Conservation (phyloP, 2,888 invertebrate species). For the Netelia inedita region DNA sequence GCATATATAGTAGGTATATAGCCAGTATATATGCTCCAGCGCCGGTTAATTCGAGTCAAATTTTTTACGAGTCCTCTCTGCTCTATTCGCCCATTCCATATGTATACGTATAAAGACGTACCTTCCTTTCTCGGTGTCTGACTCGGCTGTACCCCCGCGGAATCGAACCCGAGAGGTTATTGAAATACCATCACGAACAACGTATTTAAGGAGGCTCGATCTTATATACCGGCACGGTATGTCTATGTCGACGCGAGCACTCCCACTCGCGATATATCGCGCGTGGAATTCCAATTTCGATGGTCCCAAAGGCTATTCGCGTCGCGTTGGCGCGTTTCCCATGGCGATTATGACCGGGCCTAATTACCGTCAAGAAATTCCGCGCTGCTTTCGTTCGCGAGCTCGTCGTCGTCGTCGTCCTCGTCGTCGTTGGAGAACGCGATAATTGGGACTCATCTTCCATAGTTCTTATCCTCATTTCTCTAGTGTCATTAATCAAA, state of each 20-base stretch:
- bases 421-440: background rate
- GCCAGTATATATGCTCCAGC: background rate
- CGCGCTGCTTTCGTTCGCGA: constrained; percentile 34
- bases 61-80: background rate
- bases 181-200: constrained; percentile 82
- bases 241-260: background rate
- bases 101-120: constrained; percentile 5
- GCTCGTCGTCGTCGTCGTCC: background rate
- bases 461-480: background rate
- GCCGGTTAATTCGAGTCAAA: background rate
- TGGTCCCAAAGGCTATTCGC: constrained; percentile 68
- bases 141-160: constrained; percentile 46
- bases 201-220: constrained; percentile 76
- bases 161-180: constrained; percentile 75
- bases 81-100: background rate
- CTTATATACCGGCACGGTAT: constrained; percentile 7
- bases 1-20: background rate
- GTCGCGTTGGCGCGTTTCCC: constrained; percentile 63
- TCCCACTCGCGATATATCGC: background rate
- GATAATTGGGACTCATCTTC: constrained; percentile 48
- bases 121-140: background rate
- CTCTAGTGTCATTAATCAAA: constrained; percentile 20
- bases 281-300: constrained; percentile 82
- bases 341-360: constrained; percentile 75
- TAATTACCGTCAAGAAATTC: constrained; percentile 74